These are phyloP conservation scores for Molorchus minor DNA, from an alignment of 2,888 invertebrate genomes.

Conservation along the genomic window DNA sequence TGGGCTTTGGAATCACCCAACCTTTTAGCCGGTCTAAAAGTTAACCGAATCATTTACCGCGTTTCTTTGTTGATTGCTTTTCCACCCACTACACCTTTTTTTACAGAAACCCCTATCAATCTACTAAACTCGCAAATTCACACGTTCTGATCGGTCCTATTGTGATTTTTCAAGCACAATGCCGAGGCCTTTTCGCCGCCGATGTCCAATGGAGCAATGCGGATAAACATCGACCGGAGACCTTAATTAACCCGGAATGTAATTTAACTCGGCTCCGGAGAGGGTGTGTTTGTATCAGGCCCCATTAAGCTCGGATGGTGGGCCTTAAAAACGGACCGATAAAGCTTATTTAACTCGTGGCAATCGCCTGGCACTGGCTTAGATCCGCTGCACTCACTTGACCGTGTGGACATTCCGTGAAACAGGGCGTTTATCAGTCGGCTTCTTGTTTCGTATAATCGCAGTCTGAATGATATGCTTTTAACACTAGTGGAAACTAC, in stretches of 20 bases:
- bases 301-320: constrained; percentile 44
- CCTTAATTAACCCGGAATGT: constrained; percentile 57
- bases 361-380: constrained; percentile 18
- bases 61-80: too few relatives aligned
- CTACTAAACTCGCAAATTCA: too few relatives aligned
- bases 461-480: too few relatives aligned
- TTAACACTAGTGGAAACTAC: too few relatives aligned
- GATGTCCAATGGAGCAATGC: constrained; percentile 34
- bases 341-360: constrained; percentile 26
- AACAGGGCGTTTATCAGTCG: too few relatives aligned
- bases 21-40: too few relatives aligned
- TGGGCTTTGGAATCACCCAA: too few relatives aligned
- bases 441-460: too few relatives aligned
- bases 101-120: too few relatives aligned
- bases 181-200: constrained; percentile 22
- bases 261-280: constrained; percentile 50
- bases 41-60: too few relatives aligned
- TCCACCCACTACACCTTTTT: too few relatives aligned
- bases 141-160: too few relatives aligned
- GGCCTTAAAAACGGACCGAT: constrained; percentile 38
- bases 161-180: neutral
- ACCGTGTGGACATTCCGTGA: constrained; percentile 24
- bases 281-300: constrained; percentile 48
- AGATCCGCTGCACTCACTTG: constrained; percentile 30
- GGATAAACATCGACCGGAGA: constrained; percentile 55